phyloP scores from a whole-genome alignment of 2,888 invertebrate species.

The Chironomus tentans region DNA sequence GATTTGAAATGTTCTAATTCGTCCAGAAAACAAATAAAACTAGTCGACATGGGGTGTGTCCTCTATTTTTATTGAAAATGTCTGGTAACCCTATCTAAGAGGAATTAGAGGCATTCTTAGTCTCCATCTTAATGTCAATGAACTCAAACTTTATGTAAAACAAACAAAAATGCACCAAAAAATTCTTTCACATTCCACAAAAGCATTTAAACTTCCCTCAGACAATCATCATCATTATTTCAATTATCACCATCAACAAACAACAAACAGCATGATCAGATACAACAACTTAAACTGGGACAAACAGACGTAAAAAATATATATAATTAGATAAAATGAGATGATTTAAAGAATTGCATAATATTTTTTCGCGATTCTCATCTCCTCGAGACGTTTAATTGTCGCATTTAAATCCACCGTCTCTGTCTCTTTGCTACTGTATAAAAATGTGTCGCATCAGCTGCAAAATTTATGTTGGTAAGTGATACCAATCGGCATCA shows the following conservation, averaged over 20 bases:
- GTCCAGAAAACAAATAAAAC: too few species aligned
- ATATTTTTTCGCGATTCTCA: neutral
- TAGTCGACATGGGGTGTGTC: too few species aligned
- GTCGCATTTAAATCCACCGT: neutral
- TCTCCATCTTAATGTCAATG: too few species aligned
- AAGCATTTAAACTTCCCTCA: neutral
- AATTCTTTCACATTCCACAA: neutral
- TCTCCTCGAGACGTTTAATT: neutral
- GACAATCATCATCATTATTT: neutral
- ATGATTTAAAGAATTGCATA: neutral
- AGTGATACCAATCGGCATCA: neutral
- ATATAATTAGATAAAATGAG: neutral
- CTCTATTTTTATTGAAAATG: too few species aligned
- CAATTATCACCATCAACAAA: neutral
- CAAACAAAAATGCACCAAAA: neutral
- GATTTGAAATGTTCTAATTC: too few species aligned
- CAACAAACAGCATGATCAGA: neutral
- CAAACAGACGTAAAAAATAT: neutral
- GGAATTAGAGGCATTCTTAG: too few species aligned
- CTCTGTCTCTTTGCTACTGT: neutral
- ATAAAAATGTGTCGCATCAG: neutral
- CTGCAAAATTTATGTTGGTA: neutral
- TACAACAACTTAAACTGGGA: neutral
- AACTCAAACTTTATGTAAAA: too few species aligned
- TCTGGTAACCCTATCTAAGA: too few species aligned